These are phyloP conservation scores for Sycophaga agraensis DNA, from an alignment of 1,140 invertebrate genomes.

Conservation along the genomic window DNA sequence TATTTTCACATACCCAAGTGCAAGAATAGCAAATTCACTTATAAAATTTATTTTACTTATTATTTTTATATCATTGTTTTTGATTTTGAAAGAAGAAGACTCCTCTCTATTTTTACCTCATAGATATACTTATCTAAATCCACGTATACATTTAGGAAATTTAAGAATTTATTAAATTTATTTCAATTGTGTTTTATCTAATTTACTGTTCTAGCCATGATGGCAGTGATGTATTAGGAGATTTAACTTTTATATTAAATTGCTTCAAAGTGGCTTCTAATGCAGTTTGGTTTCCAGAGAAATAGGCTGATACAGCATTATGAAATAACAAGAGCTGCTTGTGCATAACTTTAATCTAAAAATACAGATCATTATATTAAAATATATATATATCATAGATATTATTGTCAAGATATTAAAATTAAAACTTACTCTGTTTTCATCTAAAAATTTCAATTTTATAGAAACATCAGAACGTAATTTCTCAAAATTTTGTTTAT, in stretches of 20 bases:
- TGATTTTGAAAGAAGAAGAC: background rate
- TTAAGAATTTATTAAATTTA: slow-evolving; percentile 19
- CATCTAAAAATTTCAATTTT: slow-evolving; percentile 94
- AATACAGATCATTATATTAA: slow-evolving; percentile 28
- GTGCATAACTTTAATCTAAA: slow-evolving; percentile 96
- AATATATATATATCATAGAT: background rate
- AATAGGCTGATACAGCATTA: slow-evolving; percentile 95
- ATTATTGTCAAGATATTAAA: background rate
- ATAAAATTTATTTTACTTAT: slow-evolving; percentile 18
- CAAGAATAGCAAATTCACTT: slow-evolving; percentile 24
- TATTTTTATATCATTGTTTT: background rate
- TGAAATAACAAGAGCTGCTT: slow-evolving; percentile 94
- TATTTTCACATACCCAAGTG: slow-evolving; percentile 19
- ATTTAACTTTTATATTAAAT: slow-evolving; percentile 88
- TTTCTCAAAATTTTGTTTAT: slow-evolving; percentile 89
- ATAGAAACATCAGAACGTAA: slow-evolving; percentile 89
- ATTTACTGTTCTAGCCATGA: slow-evolving; percentile 77
- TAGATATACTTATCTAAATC: slow-evolving; percentile 25
- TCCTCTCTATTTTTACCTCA: background rate
- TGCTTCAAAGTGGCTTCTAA: slow-evolving; percentile 94
- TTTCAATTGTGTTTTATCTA: background rate
- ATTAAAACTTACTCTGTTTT: slow-evolving; percentile 79
- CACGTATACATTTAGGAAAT: background rate
- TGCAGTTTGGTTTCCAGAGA: slow-evolving; percentile 90
- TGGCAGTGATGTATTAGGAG: slow-evolving; percentile 70